phyloP scores from a whole-genome alignment of 2,797 vertebrate genomes.

The Coranthus polyacanthus region DNA sequence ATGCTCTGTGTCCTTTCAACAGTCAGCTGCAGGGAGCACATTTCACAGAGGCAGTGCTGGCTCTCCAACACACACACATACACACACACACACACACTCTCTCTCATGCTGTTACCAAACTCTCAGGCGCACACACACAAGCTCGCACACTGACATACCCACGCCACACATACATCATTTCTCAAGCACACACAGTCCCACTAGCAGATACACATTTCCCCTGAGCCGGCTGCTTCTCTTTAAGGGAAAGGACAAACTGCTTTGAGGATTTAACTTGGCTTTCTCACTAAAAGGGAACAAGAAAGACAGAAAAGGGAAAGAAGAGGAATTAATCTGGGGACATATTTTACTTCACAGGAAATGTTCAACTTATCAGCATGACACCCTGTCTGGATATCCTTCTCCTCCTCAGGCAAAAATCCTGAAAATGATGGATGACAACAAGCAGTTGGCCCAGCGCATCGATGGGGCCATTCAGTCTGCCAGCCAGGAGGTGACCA shows the following conservation, averaged over 20 bases:
- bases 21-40: constrained; percentile 82
- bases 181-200: constrained; percentile 39
- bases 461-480: constrained; percentile 94
- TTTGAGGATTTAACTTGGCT: constrained; percentile 79
- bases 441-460: constrained; percentile 93
- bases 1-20: constrained; percentile 84
- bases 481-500: constrained; percentile 94
- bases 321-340: constrained; percentile 60
- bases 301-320: constrained; percentile 28
- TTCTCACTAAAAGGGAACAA: constrained; percentile 43
- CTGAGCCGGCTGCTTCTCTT: constrained; percentile 64
- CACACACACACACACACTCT: constrained; percentile 27
- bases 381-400: constrained; percentile 85
- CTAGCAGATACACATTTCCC: constrained; percentile 55
- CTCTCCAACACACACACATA: constrained; percentile 50
- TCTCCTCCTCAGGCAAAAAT: constrained; percentile 91
- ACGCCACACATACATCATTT: constrained; percentile 36
- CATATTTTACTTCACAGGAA: constrained; percentile 56
- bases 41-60: constrained; percentile 75
- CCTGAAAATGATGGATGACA: constrained; percentile 97
- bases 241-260: constrained; percentile 69
- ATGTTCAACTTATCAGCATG: constrained; percentile 87
- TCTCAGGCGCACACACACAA: constrained; percentile 32
- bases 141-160: constrained; percentile 44
- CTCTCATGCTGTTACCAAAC: constrained; percentile 55